Percentiles rank a stretch among this genome's conserved stretches.
Evolutionary conservation across 2,113 vertebrate species (phyloP).

Genomic region (Polypterus senegalus): DNA sequence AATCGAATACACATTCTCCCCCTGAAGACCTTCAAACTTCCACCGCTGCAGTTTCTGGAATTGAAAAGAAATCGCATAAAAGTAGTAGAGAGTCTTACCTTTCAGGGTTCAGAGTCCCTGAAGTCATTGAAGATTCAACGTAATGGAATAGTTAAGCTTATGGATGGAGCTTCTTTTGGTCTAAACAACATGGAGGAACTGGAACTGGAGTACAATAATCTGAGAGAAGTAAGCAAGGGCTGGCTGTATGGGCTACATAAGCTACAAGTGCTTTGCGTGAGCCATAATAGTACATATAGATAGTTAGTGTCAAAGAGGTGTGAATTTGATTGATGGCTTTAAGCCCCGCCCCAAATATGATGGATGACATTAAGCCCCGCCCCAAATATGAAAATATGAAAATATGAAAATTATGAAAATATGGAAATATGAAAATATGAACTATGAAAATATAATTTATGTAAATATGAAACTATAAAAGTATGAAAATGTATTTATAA

Average conservation of each 20-base stretch:
- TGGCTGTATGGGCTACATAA: conserved; percentile 89
- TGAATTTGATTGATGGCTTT: no score
- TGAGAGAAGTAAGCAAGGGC: conserved; percentile 91
- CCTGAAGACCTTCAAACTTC: conserved; percentile 80
- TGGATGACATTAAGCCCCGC: no score
- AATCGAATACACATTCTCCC: conserved; percentile 76
- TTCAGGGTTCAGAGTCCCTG: conserved; percentile 85
- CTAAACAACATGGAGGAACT: conserved; percentile 82
- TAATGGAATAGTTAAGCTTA: conserved; percentile 81
- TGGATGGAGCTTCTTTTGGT: conserved; percentile 95
- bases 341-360: no score
- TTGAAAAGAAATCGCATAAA: conserved; percentile 91
- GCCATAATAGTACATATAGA: no score
- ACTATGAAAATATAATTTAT: no score
- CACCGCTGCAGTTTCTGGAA: conserved; percentile 86
- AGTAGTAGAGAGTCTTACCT: conserved; percentile 84
- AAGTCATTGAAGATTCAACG: conserved; percentile 88
- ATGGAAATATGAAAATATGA: no score
- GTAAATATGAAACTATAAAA: no score
- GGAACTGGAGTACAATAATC: conserved; percentile 91
- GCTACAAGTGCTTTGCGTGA: conserved; percentile 72
- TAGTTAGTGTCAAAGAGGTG: no score
- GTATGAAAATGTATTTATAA: no score
- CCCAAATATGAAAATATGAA: no score
- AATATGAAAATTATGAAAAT: no score